Base-by-base conservation (phyloP, 1,140 invertebrate genomes). In the Drosophila insularis region DNA sequence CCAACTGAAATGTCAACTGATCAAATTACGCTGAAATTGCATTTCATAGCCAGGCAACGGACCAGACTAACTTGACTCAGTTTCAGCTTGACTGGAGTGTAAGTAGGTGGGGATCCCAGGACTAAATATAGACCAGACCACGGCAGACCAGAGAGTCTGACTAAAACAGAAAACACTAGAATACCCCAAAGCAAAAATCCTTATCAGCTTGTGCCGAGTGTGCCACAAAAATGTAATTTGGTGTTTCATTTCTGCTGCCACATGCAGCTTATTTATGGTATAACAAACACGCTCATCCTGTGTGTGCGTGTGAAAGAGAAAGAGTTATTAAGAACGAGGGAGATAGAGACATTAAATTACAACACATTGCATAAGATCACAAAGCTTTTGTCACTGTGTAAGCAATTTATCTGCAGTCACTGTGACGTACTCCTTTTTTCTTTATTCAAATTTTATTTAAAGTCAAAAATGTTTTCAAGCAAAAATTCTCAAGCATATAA, bases 241-340 rank as follows among this genome's bases (percentile, higher is more conserved):
- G 71, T 65, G 64, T 77, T 84, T 64, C 82, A 79, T 71, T 76
- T 76, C 73, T 55, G 65, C 63, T 89, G 84, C 84, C 84, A 80
- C 82, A 82, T 89, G 76, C 84, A 80, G 68, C 82, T 87, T 82
- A 77, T 87, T 87, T 86, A 81, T 86, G 76, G 68, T 62, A 69
- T 40, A 31, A 73, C 32, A 37, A 7, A 35, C 27, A 27, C 27
- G 27, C 27, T 27, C 27, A 27, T 27, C 19, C n/a, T n/a, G 19
- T 46, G 17, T 19, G 6, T 50, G 17, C 5, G 40, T 43, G 43
- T 21, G 17, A 6, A 21, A 17, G 19, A 11, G 43, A 21, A 1
- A 43, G 40, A n/a, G 6, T 43, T 14, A 43, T 4, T 17, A 13
- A 11, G 17, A 13, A 11, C 11, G 4, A 37, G 3, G 11, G 53